Evolutionary conservation across 2,113 vertebrate species (phyloP).

Genomic region (Lucifuga dentata): DNA sequence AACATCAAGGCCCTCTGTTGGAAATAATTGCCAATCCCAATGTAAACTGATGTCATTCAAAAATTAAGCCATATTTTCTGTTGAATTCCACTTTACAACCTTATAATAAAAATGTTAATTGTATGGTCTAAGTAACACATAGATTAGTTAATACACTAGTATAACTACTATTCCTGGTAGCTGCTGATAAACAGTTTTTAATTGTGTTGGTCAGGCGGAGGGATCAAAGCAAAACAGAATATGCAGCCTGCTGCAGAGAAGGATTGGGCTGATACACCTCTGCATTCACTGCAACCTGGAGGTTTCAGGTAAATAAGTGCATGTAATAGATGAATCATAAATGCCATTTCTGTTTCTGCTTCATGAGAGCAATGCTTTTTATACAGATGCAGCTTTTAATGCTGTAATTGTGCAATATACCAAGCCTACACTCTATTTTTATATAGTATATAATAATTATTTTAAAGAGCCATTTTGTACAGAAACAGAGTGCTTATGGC

Average conservation of each 20-base stretch:
- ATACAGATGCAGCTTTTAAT: slow-evolving; percentile 15
- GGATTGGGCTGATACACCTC: slow-evolving; percentile 12
- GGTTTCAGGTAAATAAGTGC: slow-evolving; percentile 52
- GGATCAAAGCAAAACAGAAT: slow-evolving; percentile 1
- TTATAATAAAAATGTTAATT: background rate
- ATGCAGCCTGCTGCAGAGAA: slow-evolving; percentile 26
- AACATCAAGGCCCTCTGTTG: no score
- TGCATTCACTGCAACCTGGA: slow-evolving; percentile 55
- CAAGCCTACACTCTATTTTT: background rate
- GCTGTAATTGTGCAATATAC: slow-evolving; percentile 21
- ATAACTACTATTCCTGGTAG: no score
- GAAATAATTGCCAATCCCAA: background rate
- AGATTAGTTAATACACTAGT: background rate
- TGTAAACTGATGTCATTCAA: background rate
- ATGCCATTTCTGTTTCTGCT: slow-evolving; percentile 43
- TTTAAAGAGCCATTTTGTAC: background rate
- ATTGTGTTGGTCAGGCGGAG: slow-evolving; percentile 18
- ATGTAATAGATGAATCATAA: slow-evolving; percentile 56
- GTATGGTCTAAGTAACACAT: background rate
- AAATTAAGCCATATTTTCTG: background rate
- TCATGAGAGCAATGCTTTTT: slow-evolving; percentile 15
- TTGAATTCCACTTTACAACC: background rate
- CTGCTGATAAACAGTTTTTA: slow-evolving; percentile 5
- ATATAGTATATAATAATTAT: no score
- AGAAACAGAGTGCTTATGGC: no score